A percentile compares a stretch with the other conserved stretches of the same genome.
These are phyloP conservation scores for Seira musarum DNA, from an alignment of 2,888 invertebrate species.

Conservation along the genomic window DNA sequence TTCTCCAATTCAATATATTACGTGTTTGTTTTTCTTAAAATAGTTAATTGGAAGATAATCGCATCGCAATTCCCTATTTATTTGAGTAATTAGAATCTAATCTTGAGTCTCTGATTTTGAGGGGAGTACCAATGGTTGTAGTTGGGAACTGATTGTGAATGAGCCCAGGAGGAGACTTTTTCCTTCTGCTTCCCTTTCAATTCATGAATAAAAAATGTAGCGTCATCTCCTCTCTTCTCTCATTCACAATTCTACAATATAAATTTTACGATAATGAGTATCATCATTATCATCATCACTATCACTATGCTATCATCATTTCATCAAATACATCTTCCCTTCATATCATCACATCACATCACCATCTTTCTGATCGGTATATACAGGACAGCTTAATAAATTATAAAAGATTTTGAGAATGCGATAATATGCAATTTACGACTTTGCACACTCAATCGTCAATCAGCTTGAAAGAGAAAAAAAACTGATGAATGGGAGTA, in stretches of 20 bases:
- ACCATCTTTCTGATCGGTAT: not conserved
- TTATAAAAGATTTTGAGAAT: too few relatives aligned
- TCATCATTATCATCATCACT: not conserved
- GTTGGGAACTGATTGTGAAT: not conserved
- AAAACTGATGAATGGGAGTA: too few relatives aligned
- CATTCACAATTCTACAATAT: not conserved
- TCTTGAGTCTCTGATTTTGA: not conserved
- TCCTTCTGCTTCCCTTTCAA: not conserved
- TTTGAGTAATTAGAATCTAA: not conserved
- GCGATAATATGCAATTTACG: too few relatives aligned
- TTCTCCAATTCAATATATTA: too few relatives aligned
- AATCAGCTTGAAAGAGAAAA: too few relatives aligned
- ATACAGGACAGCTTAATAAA: too few relatives aligned
- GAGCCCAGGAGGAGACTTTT: not conserved
- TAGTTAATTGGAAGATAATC: too few relatives aligned
- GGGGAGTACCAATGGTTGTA: not conserved
- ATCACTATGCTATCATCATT: not conserved
- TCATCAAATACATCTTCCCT: conserved; percentile 1
- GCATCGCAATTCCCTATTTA: too few relatives aligned
- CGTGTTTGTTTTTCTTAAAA: too few relatives aligned
- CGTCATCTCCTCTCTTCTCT: not conserved
- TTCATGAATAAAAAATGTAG: not conserved
- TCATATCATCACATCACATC: conserved; percentile 39
- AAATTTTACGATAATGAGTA: too few relatives aligned
- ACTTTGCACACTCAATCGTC: too few relatives aligned